Base-by-base conservation (phyloP, 1,140 invertebrate genomes). In the Solen grandis region DNA sequence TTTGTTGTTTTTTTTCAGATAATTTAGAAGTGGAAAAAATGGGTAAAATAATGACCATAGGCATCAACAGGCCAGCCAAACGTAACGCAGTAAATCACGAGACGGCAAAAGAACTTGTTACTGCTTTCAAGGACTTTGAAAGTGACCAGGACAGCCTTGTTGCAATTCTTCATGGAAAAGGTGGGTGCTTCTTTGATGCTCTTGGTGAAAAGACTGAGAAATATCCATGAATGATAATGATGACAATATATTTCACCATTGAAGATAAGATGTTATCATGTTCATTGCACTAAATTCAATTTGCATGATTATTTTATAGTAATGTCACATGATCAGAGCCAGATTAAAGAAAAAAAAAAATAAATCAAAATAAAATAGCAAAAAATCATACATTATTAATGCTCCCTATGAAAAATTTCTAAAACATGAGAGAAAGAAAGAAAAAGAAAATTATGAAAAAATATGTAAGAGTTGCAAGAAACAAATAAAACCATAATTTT, bases 61-160 rank as follows among this genome's bases (percentile, higher is more conserved):
- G 95, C n/a, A 96, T 98, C 57, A 98, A 98, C 92, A 93, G 96
- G 52, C 96, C 96, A 5, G 92, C 94, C 10, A 95, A 95, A 84
- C 94, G 96, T 68, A 98, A 98, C 91, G 95, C 95, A 88, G 92
- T 98, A 0, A 95, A 97, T 89, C 92, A 91, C 52, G 90, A 88
- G 13, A 96, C 96, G 29, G 94, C 96, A 0, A 87, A 92, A 33
- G 91, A 95, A 85, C 92, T 98, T 8, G 93, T 93, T 35, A 92
- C 94, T 63, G 96, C 96, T 0, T 94, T 98, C 52, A 92, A 95
- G 81, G 92, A 93, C 36, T 97, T 98, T 92, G 96, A 98, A 85
- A 94, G 95, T 77, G 96, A 98, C 89, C 87, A 94, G 0, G 90
- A 93, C 0, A 93, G 95, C 2, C 92, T 93, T 82, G 95, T 96